Evolutionary conservation across 2,113 vertebrate genomes (phyloP).

Genomic region (Gavia stellata): DNA sequence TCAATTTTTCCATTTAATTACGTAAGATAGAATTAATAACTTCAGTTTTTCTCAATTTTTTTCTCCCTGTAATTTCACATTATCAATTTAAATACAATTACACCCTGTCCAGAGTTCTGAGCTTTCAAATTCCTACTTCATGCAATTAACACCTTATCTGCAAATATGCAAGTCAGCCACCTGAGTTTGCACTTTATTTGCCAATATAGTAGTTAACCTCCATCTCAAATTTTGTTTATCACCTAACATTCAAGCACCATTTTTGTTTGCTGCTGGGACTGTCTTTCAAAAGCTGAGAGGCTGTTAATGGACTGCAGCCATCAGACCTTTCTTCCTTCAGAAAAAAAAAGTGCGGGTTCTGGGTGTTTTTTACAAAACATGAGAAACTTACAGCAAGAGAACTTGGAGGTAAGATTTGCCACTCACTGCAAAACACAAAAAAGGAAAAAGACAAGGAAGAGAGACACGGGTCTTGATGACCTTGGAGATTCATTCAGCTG

Average conservation of each 20-base stretch:
- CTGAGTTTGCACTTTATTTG: background rate
- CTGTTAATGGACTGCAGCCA: background rate
- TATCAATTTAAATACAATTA: conserved; percentile 8
- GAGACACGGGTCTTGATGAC: background rate
- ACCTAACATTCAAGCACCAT: background rate
- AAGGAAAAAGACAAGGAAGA: background rate
- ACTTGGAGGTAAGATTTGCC: background rate
- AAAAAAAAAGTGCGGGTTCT: background rate
- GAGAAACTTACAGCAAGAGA: background rate
- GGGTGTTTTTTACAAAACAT: background rate
- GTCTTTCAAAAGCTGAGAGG: background rate
- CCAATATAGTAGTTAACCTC: background rate
- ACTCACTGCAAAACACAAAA: background rate
- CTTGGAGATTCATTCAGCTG: background rate
- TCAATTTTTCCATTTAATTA: conserved; percentile 40
- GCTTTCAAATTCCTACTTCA: background rate
- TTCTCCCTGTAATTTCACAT: background rate
- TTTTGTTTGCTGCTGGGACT: background rate
- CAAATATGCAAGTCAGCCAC: background rate
- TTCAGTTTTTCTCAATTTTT: background rate
- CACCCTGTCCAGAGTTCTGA: background rate
- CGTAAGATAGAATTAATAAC: conserved; percentile 9
- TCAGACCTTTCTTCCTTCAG: background rate
- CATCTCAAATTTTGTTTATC: background rate
- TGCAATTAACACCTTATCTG: conserved; percentile 15